Conservation (phyloP, 2,888 invertebrate species). For the Tetropium fuscum region DNA sequence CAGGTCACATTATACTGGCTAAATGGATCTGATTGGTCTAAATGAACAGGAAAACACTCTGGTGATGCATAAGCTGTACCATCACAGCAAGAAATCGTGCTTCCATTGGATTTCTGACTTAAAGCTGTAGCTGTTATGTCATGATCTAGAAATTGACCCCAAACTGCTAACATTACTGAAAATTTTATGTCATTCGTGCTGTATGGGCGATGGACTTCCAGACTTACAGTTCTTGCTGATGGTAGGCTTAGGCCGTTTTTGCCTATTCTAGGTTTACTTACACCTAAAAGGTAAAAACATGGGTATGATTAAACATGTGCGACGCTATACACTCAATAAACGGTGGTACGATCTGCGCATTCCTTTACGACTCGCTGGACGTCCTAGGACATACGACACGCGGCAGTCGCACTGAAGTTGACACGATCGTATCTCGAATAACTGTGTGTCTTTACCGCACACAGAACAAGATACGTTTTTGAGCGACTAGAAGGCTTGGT, state of each 20-base stretch:
- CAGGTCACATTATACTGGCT: conserved; percentile 76
- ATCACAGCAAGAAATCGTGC: conserved; percentile 78
- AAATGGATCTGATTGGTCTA: conserved; percentile 78
- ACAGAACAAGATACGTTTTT: no score
- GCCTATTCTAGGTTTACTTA: conserved; percentile 74
- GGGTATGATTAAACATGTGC: no score
- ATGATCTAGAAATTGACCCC: conserved; percentile 91
- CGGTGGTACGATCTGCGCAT: no score
- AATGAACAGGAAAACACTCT: conserved; percentile 83
- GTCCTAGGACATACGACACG: no score
- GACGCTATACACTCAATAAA: no score
- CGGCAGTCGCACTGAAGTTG: no score
- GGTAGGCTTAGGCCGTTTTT: conserved; percentile 72
- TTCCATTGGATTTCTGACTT: conserved; percentile 78
- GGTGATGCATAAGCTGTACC: conserved; percentile 70
- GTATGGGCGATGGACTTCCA: conserved; percentile 79
- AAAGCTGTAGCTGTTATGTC: conserved; percentile 88
- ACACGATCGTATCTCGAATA: no score
- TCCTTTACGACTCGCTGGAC: no score
- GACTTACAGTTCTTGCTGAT: conserved; percentile 80
- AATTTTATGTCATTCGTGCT: conserved; percentile 81
- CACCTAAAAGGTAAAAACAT: no score
- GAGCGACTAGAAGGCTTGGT: no score
- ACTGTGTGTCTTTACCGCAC: no score
- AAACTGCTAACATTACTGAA: conserved; percentile 87